These are phyloP conservation scores for Pinna nobilis DNA, from an alignment of 1,140 invertebrate species.

Conservation along the genomic window DNA sequence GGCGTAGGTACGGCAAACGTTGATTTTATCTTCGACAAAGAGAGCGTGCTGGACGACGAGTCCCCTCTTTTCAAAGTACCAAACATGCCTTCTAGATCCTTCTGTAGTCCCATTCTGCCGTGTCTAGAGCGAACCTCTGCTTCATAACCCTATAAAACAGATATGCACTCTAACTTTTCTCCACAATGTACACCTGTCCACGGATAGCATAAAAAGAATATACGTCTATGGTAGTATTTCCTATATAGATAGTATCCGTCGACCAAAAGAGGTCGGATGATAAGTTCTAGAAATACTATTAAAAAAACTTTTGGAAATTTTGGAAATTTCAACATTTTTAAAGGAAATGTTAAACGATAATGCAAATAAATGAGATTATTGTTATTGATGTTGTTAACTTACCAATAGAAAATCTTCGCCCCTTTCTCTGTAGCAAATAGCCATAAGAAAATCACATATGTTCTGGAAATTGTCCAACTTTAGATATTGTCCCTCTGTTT, in stretches of 20 bases:
- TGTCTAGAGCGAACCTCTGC: slow-evolving; percentile 48
- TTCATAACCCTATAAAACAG: slow-evolving; percentile 54
- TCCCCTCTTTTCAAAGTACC: slow-evolving; percentile 32
- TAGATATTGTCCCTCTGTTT: slow-evolving; percentile 59
- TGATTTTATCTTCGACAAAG: not conserved
- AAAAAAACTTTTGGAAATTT: not conserved
- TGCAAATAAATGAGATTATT: not conserved
- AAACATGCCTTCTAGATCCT: slow-evolving; percentile 51
- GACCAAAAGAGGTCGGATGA: not conserved
- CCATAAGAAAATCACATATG: slow-evolving; percentile 63
- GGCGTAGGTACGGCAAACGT: not conserved
- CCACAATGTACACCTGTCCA: not conserved
- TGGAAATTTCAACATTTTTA: not conserved
- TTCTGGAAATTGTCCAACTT: slow-evolving; percentile 56
- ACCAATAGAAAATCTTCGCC: slow-evolving; percentile 40
- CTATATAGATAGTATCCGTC: not conserved
- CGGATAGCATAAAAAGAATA: not conserved
- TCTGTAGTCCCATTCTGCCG: slow-evolving; percentile 27
- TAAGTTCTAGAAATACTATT: not conserved
- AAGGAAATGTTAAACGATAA: not conserved
- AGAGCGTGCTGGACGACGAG: not conserved
- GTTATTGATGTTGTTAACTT: not conserved
- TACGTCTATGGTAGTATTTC: not conserved
- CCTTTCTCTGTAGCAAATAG: slow-evolving; percentile 59
- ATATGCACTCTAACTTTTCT: not conserved